Base-by-base conservation (phyloP, 2,888 invertebrate species). In the Brachypalpus laphriformis region DNA sequence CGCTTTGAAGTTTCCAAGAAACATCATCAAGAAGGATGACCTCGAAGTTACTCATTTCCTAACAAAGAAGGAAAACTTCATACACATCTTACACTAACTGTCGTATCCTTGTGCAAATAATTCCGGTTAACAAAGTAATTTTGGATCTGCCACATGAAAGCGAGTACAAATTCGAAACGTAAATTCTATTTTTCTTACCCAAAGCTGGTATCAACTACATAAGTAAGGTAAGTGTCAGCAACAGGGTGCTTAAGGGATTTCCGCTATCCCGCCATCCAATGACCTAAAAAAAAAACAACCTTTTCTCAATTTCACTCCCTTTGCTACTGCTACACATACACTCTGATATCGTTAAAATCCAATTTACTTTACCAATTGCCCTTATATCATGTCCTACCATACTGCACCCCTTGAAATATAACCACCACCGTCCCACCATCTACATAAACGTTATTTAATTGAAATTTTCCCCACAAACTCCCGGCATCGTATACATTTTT, bases 301-400 rank as follows among this genome's bases (percentile, higher is more conserved):
- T 22, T 9, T 20, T 18, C 28, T 14, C 31, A 40, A 25, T 34
- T 20, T 25, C 31, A 31, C 7, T 1, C 0, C 34, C 3, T 34
- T 9, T 8, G 8, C 31, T 31, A 31, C 34, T n/a, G n/a, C n/a
- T n/a, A 34, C 11, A 65, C 42, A 71, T 34, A 28, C 16, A 31
- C 56, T 70, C 51, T 74, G 74, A 83, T 83, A 83, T 83, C 78
- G 83, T 83, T 83, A 83, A 85, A 85, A 85, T 85, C 78, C 80
- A 85, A 85, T 85, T 85, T 85, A 85, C 75, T 85, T 80, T 80
- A 75, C 83, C 74, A 85, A 85, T 85, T 85, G 74, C 83, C 83
- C 74, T 85, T 85, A 75, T 80, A 80, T 80, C 82, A 83, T 74
- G 72, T 40, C 78, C 54, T 57, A 65, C 59, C 80, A 78, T 56